Conservation (phyloP, 2,113 vertebrate genomes). For the Carlito syrichta region DNA sequence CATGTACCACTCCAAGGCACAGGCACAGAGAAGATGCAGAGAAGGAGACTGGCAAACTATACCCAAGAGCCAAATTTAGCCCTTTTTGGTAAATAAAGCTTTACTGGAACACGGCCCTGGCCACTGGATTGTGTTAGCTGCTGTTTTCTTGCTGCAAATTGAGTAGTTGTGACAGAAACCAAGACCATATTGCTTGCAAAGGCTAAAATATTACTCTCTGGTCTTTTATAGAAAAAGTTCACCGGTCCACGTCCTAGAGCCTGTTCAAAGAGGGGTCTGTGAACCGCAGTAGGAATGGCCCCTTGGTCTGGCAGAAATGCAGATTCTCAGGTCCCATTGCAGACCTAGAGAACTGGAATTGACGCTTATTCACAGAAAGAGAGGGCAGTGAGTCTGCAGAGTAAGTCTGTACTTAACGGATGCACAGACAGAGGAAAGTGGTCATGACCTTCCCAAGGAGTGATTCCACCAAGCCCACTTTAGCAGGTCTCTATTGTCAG, state of each 20-base stretch:
- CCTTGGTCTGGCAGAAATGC: background rate
- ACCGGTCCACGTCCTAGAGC: background rate
- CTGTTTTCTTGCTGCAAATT: background rate
- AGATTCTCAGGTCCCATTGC: background rate
- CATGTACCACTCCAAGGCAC: background rate
- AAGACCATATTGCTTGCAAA: background rate
- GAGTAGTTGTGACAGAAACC: rapidly evolving
- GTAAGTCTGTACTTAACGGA: background rate
- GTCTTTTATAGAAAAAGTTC: background rate
- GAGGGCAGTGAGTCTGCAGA: background rate
- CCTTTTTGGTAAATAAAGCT: background rate
- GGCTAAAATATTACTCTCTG: background rate
- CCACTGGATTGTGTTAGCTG: background rate
- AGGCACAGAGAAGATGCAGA: rapidly evolving
- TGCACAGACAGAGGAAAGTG: background rate
- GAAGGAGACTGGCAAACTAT: background rate
- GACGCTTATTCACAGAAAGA: background rate
- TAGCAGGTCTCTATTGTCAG: background rate
- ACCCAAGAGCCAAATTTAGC: background rate
- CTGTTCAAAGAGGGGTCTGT: background rate
- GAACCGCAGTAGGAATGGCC: background rate
- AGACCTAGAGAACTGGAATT: background rate
- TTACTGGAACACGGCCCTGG: background rate
- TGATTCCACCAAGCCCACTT: background rate
- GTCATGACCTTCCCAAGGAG: background rate